Conservation (phyloP, 2,113 vertebrate species). For the Microtus oregoni region DNA sequence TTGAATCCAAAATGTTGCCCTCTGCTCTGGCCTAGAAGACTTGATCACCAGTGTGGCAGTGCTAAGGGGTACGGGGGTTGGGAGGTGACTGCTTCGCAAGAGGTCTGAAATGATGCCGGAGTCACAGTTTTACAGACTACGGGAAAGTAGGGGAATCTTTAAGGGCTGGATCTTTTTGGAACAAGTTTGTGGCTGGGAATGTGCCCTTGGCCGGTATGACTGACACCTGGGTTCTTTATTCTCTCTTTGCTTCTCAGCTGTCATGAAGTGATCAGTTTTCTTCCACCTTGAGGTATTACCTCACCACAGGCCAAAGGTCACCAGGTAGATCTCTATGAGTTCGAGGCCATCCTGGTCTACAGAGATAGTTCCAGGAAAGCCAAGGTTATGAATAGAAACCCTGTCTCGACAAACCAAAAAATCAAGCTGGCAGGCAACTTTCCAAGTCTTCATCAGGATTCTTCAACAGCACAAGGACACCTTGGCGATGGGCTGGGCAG, state of each 20-base stretch:
- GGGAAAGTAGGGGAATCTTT: not conserved
- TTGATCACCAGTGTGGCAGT: not conserved
- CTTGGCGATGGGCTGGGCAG: not conserved
- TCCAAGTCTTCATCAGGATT: not conserved
- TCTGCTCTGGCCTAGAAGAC: not conserved
- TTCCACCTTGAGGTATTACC: not conserved
- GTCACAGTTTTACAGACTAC: not conserved
- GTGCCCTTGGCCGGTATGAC: too few relatives aligned
- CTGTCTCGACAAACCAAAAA: not conserved
- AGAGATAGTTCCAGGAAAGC: not conserved
- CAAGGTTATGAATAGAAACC: not conserved
- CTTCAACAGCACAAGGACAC: not conserved
- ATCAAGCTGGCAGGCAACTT: not conserved
- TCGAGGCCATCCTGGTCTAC: not conserved
- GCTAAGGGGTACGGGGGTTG: not conserved
- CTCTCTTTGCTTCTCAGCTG: not conserved
- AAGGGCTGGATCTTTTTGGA: not conserved
- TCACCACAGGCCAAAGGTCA: not conserved
- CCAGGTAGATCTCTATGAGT: not conserved
- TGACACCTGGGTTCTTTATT: too few relatives aligned
- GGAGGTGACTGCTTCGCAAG: too few relatives aligned
- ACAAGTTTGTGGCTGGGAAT: not conserved
- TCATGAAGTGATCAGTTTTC: not conserved
- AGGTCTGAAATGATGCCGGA: not conserved
- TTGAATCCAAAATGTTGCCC: not conserved